A percentile compares a stretch with the other conserved stretches of the same genome.
Conservation (phyloP, 2,888 invertebrate species). For the Leptarthrus brevirostris region DNA sequence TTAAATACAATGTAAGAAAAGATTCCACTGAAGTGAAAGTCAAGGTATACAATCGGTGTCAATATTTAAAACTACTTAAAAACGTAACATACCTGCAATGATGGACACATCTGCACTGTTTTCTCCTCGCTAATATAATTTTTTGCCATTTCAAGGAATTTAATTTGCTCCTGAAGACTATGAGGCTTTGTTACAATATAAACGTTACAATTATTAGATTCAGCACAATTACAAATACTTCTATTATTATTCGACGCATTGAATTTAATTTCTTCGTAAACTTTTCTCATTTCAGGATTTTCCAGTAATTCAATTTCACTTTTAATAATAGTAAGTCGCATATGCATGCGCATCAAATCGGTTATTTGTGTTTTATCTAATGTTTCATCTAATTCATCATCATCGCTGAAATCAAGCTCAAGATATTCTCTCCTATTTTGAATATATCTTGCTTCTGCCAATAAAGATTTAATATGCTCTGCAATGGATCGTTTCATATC, state of each 20-base stretch:
- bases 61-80: too few species aligned
- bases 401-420: conserved; percentile 64
- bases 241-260: too few species aligned
- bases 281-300: conserved; percentile 71
- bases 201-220: conserved; percentile 58
- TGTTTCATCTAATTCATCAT: conserved; percentile 58
- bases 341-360: conserved; percentile 70
- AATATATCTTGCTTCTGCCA: conserved; percentile 70
- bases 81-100: conserved; percentile 59
- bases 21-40: too few species aligned
- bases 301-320: conserved; percentile 72
- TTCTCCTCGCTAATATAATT: conserved; percentile 62
- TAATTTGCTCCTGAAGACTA: conserved; percentile 67
- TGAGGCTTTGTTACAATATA: conserved; percentile 68
- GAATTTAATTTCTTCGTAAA: conserved; percentile 64
- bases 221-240: too few species aligned
- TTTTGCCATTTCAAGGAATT: conserved; percentile 67
- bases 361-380: conserved; percentile 65
- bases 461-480: conserved; percentile 69
- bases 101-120: conserved; percentile 66
- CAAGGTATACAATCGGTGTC: too few species aligned
- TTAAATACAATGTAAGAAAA: too few species aligned
- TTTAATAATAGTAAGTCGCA: conserved; percentile 71
- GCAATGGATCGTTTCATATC: conserved; percentile 68
- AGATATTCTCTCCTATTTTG: conserved; percentile 68